Evolutionary conservation across 2,797 vertebrate genomes (phyloP).

Genomic region (Perdix hodgsoniae): DNA sequence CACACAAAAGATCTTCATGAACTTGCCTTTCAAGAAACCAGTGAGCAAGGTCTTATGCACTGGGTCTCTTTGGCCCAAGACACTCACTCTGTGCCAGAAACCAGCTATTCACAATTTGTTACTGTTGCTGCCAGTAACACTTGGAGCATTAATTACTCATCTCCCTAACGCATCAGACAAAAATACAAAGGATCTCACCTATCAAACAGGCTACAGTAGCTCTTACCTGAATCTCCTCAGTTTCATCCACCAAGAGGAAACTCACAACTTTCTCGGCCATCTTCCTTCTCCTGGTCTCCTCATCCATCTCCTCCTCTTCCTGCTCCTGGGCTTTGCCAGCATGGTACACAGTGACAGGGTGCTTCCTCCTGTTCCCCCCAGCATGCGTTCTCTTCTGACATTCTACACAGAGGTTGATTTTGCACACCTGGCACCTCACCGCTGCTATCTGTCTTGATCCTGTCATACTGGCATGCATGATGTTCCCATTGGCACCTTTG

Average conservation of each 20-base stretch:
- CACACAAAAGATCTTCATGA: not conserved
- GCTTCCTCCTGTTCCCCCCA: constrained; percentile 92
- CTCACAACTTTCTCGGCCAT: constrained; percentile 91
- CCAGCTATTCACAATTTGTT: not conserved
- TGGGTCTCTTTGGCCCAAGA: not conserved
- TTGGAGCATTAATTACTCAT: not conserved
- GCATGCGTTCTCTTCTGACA: constrained; percentile 97
- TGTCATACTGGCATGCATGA: constrained; percentile 69
- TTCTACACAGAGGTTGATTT: constrained; percentile 93
- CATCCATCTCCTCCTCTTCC: constrained; percentile 78
- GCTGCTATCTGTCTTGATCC: constrained; percentile 87
- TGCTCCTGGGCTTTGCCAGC: constrained; percentile 82
- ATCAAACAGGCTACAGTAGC: not conserved
- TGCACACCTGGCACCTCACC: constrained; percentile 95
- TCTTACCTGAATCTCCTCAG: constrained; percentile 95
- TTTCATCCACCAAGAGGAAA: constrained; percentile 96
- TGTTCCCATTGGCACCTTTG: constrained; percentile 86
- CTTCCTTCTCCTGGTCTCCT: constrained; percentile 87
- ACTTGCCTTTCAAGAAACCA: not conserved
- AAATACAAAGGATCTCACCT: not conserved
- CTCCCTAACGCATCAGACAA: not conserved
- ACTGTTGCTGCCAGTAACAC: not conserved
- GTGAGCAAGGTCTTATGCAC: not conserved
- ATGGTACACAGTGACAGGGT: constrained; percentile 88
- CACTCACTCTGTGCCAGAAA: not conserved